Evolutionary conservation across 2,113 vertebrate species (phyloP), one percentile per base, ranked within the genome.

Genomic region (Pionites leucogaster): DNA sequence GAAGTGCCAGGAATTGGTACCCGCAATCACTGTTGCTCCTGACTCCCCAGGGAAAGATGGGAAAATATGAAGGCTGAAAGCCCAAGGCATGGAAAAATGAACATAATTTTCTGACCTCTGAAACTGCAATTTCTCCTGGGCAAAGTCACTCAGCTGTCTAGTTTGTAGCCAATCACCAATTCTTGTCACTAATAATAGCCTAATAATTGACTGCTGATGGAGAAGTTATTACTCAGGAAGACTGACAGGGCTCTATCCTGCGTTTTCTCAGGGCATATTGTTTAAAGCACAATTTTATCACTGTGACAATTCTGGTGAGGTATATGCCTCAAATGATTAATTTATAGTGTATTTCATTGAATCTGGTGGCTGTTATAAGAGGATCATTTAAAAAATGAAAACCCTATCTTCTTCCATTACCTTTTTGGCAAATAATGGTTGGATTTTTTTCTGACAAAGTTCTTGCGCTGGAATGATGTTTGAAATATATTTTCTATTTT

Each of bases 141-240:
- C 16, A 82, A 91, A 82, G 65, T 53, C 53, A 12, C 62, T 65
- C 49, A 46, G 57, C 59, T 68, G 19, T 83, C 39, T 57, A 28
- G 68, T 95, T 88, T 57, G 37, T 17, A 50, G 75, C 65, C 74
- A 52, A 60, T 79, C 78, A 49, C 64, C 19, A 25, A 24, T 71
- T 95, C 95, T 92, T 95, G 57, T 89, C 90, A 81, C 59, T 77
- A 59, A 33, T 91, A 95, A 91, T 83, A 74, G 86, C 81, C 80
- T 67, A 84, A 33, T 94, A 91, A 97, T 97, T 90, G 96, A 64
- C 69, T 86, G 86, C 65, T 95, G 91, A 78, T 94, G 90, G 82
- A 94, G 81, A 68, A 93, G 69, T 93, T 93, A 92, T 88, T 94
- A 78, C 46, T 92, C 76, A 41, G 39, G 42, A 16, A 55, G 86